These are phyloP conservation scores for Parotocinclus haroldoi DNA, from an alignment of 2,797 vertebrate genomes.

Conservation along the genomic window DNA sequence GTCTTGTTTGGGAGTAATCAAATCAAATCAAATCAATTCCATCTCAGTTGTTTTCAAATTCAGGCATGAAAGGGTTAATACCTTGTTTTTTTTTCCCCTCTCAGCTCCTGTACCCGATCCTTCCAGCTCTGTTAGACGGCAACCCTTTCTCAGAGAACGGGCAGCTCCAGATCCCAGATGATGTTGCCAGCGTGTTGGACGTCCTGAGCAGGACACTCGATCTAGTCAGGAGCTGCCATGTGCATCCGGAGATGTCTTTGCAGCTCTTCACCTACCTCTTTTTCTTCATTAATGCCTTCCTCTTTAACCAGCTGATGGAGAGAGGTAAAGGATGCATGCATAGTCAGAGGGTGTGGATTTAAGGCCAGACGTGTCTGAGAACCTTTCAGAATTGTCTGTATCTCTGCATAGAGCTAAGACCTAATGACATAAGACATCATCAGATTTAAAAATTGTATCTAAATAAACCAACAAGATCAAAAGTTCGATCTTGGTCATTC, in stretches of 20 bases:
- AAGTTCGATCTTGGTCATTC: no score
- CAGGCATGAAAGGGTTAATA: no score
- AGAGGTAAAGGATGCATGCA: constrained; percentile 59
- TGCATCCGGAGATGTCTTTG: constrained; percentile 69
- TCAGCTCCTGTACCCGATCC: constrained; percentile 70
- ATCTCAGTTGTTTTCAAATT: no score
- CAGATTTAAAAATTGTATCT: no score
- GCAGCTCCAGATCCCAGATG: constrained; percentile 49
- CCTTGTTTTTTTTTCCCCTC: background rate
- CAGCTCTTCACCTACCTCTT: constrained; percentile 77
- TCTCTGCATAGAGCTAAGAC: no score
- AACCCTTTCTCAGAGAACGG: constrained; percentile 65
- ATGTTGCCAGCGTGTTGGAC: constrained; percentile 62
- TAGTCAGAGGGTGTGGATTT: no score
- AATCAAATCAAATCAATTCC: no score
- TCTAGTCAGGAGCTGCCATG: constrained; percentile 61
- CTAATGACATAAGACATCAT: no score
- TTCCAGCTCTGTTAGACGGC: constrained; percentile 69
- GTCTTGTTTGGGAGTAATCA: no score
- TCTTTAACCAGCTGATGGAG: constrained; percentile 80
- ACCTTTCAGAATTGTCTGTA: no score
- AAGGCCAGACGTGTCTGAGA: no score
- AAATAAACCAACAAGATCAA: no score
- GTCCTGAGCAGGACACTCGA: constrained; percentile 60
- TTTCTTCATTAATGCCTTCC: constrained; percentile 78